Conservation (phyloP, 1,140 invertebrate genomes). For the Drosophila aff. region DNA sequence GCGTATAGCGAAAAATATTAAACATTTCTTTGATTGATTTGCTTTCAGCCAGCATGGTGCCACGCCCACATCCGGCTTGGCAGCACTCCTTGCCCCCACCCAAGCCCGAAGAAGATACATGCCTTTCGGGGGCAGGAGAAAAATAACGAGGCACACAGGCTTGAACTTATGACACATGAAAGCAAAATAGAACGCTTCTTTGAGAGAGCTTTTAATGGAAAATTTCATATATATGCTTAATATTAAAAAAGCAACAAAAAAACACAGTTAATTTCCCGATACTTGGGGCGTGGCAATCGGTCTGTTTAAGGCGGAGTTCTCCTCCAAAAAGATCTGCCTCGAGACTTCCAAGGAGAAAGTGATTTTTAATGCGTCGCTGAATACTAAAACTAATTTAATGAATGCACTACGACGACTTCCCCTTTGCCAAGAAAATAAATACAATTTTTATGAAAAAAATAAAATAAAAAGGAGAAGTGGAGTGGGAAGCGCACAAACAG, state of each 20-base stretch:
- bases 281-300: slow-evolving; percentile 25
- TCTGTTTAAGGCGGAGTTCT: not conserved
- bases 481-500: not conserved
- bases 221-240: not conserved
- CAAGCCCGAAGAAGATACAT: slow-evolving; percentile 1
- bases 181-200: not conserved
- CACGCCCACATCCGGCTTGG: slow-evolving; percentile 16
- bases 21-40: slow-evolving; percentile 72
- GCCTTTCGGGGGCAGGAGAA: not conserved
- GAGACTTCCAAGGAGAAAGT: slow-evolving; percentile 3
- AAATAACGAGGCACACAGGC: not conserved
- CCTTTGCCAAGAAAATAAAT: slow-evolving; percentile 20
- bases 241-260: accelerated
- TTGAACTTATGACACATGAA: slow-evolving; percentile 6
- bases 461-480: not conserved
- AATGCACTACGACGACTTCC: slow-evolving; percentile 37
- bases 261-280: not conserved
- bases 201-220: not conserved
- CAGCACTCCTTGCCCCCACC: not conserved
- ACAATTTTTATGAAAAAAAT: not conserved
- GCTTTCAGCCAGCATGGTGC: slow-evolving; percentile 30
- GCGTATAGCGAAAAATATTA: slow-evolving; percentile 70
- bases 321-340: not conserved
- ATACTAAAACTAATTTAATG: slow-evolving; percentile 54
- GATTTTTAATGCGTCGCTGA: slow-evolving; percentile 29